phyloP scores from a whole-genome alignment of 2,113 vertebrate species.

The Lepisosteus oculatus region DNA sequence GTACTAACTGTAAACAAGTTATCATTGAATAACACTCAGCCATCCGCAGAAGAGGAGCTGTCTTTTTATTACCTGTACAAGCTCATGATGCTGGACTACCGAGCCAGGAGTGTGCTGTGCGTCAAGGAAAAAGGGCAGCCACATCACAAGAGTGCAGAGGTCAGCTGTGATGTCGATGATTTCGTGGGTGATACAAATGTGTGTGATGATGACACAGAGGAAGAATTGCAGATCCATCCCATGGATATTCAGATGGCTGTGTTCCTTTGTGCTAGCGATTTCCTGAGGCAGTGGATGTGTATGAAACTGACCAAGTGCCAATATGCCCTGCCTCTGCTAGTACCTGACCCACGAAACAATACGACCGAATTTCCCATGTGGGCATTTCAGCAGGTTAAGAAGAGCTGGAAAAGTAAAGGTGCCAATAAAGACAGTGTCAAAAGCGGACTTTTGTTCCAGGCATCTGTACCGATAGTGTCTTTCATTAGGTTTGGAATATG shows the following conservation, averaged over 20 bases:
- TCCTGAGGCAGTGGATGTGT: no score
- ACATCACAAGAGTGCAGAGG: neutral
- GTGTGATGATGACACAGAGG: neutral
- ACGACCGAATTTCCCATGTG: no score
- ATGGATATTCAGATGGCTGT: no score
- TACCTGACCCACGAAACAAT: conserved; percentile 18
- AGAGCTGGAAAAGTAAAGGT: no score
- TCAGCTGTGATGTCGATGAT: conserved; percentile 26
- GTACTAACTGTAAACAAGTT: conserved; percentile 36
- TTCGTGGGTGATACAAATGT: neutral
- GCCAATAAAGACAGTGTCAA: no score
- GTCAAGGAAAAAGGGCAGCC: neutral
- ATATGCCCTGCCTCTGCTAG: conserved; percentile 13
- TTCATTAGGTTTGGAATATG: no score
- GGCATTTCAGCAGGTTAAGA: no score
- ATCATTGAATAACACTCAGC: conserved; percentile 30
- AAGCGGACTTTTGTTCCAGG: no score
- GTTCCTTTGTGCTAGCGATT: no score
- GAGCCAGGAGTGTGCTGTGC: conserved; percentile 30
- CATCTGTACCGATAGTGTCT: no score
- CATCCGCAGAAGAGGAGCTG: conserved; percentile 31
- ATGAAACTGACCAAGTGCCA: no score
- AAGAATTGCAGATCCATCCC: conserved; percentile 26
- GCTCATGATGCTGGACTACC: conserved; percentile 40
- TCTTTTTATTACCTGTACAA: conserved; percentile 45